Evolutionary conservation across 2,797 vertebrate genomes (phyloP).

Genomic region (Hafferia zeledoni): DNA sequence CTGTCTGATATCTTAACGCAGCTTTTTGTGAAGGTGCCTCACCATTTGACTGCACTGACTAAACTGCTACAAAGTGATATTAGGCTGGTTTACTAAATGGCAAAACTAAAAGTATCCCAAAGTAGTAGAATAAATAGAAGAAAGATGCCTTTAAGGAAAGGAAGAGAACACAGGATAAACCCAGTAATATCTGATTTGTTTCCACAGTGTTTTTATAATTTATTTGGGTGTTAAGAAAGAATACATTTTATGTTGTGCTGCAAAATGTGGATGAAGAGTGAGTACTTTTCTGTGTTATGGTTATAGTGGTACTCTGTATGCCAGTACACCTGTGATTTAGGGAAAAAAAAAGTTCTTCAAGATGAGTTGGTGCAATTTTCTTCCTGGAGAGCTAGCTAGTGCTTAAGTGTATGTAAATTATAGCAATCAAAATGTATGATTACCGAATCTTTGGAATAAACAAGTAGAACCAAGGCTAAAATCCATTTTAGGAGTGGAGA

Average conservation of each 20-base stretch:
- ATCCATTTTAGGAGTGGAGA: conserved; percentile 12
- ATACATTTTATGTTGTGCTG: neutral
- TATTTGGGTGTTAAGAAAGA: fast-evolving
- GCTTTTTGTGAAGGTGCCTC: neutral
- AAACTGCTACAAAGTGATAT: neutral
- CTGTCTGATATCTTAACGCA: neutral
- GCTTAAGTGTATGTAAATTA: conserved; percentile 26
- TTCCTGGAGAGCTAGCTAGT: neutral
- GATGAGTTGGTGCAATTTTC: neutral
- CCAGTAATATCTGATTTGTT: neutral
- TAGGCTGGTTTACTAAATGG: neutral
- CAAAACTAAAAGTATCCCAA: neutral
- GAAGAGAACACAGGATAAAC: neutral
- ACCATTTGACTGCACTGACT: neutral
- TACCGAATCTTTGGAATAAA: conserved; percentile 4
- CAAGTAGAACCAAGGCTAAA: conserved; percentile 19
- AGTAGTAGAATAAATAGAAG: neutral
- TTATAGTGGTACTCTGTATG: neutral
- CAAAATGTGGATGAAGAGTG: neutral
- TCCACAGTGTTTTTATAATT: neutral
- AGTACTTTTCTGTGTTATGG: neutral
- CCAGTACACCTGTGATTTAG: neutral
- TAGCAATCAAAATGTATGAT: conserved; percentile 18
- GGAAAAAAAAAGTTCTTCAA: neutral
- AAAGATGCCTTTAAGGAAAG: neutral